Base-by-base conservation (phyloP, 1,140 invertebrate species). In the Bombus affinis region DNA sequence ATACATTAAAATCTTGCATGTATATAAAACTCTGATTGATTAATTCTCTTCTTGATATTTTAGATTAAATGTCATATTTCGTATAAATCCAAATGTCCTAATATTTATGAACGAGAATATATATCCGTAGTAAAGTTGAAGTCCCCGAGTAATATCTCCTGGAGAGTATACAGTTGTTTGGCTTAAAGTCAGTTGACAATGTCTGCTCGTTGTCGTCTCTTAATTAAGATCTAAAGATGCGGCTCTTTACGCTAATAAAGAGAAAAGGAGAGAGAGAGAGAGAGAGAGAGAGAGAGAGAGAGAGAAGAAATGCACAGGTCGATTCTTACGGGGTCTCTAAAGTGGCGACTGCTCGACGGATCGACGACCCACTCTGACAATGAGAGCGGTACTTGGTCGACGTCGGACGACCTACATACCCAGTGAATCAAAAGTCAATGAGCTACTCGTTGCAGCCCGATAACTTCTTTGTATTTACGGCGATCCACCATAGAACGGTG, bases 371-470 rank as follows among this genome's bases (percentile, higher is more conserved):
- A 88, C 83, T 90, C 74, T 81, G 83, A 84, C 88, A 90, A 87
- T 82, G 71, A 90, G 89, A 91, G 78, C 84, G 78, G 72, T 78
- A 83, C 89, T 90, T 53, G 83, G 66, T 77, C 85, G 72, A 76
- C 81, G 53, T 78, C 32, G 65, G 42, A 71, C 78, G 72, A 91
- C 90, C 90, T 84, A 91, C 88, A 91, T 91, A 91, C 88, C 84
- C 88, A 86, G 90, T 91, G 90, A 88, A 91, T 89, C 81, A 91
- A 89, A 91, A 91, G 86, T 90, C 79, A 87, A 90, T 79, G 79
- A 81, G 81, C 85, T 66, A 62, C 62, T 81, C 78, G 53, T 70
- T 85, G 66, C 78, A 62, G 47, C 22, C 25, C 83, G 86, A 57
- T 88, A 53, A 75, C 76, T 68, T 28, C 77, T 44, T 59, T 62